Evolutionary conservation across 92 coral and sea anemone species (phyloP), one percentile per base, ranked within the genome.

Genomic region (Umimayanthus kanabou): DNA sequence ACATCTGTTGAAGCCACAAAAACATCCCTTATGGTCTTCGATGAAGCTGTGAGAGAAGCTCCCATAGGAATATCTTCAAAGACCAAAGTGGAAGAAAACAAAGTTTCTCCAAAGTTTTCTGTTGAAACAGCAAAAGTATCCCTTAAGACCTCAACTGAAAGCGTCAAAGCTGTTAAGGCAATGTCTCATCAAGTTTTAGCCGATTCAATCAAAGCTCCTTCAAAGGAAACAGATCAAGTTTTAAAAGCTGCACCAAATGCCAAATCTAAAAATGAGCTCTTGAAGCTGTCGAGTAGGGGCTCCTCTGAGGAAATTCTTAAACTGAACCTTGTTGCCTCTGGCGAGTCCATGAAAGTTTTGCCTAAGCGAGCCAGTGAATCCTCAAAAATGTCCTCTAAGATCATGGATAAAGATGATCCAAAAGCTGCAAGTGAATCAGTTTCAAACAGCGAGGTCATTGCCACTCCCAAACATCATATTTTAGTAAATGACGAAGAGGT

Each of bases 1-100:
- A 26, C 90, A 64, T 91, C 91, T 4, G 67, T 80, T 8, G 85
- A 87, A 61, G 71, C 84, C 18, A 39, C 71, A 14, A 84, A 87
- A 57, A 4, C 66, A 4, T 57, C 66, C 16, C 66, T 57, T 20
- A 20, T 57, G 66, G 20, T 16, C 18, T 2, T 30, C 42, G 45
- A 40, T 73, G 77, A 73, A 28, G 18, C 9, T 13, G 23, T 37
- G 77, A 73, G 10, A 73, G 45, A 2, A 16, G 5, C 76, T 69
- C 88, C 88, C 9, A 81, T 14, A 53, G 55, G 29, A 81, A 18
- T 85, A 25, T 20, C 88, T 18, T 39, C 90, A 40, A 85, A 71
- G 13, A 33, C 73, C 43, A 82, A 77, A 13, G 43, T 42, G 9
- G 80, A 64, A 6, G 39, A 29, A 3, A 71, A 85, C 15, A 82